Conservation (phyloP, 2,888 invertebrate genomes). For the Polietes domitor region DNA sequence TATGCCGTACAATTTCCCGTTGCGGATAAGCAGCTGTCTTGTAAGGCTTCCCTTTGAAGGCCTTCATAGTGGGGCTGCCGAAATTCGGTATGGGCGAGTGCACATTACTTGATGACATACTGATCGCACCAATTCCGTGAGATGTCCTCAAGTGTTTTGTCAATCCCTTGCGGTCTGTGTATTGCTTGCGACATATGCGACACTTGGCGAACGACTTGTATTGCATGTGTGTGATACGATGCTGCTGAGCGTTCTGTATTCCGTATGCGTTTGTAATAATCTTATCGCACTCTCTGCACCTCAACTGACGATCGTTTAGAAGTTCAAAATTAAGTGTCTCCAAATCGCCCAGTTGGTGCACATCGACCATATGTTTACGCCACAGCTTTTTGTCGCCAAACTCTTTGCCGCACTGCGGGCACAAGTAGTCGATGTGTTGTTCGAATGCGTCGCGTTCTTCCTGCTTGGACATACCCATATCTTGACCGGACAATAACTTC, state of each 20-base stretch:
- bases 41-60: slow-evolving; percentile 53
- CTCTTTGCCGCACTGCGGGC: slow-evolving; percentile 76
- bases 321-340: slow-evolving; percentile 74
- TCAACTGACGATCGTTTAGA: slow-evolving; percentile 75
- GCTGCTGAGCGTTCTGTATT: slow-evolving; percentile 77
- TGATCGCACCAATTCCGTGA: slow-evolving; percentile 67
- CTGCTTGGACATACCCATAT: slow-evolving; percentile 60
- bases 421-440: slow-evolving; percentile 76
- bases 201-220: slow-evolving; percentile 76
- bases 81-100: slow-evolving; percentile 20
- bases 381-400: slow-evolving; percentile 76
- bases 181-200: slow-evolving; percentile 75
- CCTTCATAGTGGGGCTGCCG: slow-evolving; percentile 28
- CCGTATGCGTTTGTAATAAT: slow-evolving; percentile 78
- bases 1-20: slow-evolving; percentile 75
- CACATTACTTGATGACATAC: background rate
- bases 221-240: slow-evolving; percentile 76
- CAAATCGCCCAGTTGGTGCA: slow-evolving; percentile 75
- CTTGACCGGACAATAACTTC: slow-evolving; percentile 14
- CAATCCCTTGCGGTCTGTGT: slow-evolving; percentile 77
- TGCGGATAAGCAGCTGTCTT: slow-evolving; percentile 68
- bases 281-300: slow-evolving; percentile 75
- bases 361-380: slow-evolving; percentile 76
- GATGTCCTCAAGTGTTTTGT: slow-evolving; percentile 75
- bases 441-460: slow-evolving; percentile 74